Conservation (phyloP, 2,888 invertebrate genomes). For the Caradrina clavipalpis region DNA sequence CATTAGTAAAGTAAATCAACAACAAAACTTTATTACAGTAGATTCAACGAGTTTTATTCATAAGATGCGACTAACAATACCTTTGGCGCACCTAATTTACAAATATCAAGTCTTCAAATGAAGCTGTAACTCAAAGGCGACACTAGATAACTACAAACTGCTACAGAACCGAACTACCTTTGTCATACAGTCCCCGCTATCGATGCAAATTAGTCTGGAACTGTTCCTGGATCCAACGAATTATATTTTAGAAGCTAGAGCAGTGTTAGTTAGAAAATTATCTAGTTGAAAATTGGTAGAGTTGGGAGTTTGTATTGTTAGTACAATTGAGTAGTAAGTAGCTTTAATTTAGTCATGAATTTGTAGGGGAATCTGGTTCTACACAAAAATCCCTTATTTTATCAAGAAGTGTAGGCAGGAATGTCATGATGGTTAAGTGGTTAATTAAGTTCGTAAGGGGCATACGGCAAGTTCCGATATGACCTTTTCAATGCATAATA, state of each 20-base stretch:
- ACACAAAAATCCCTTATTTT: too few relatives aligned
- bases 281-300: constrained; percentile 16
- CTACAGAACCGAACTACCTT: constrained; percentile 34
- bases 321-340: not conserved
- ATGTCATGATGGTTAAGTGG: too few relatives aligned
- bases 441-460: too few relatives aligned
- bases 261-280: constrained; percentile 25
- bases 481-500: too few relatives aligned
- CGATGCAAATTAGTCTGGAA: constrained; percentile 60
- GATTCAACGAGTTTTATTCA: constrained; percentile 1
- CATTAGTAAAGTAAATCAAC: too few relatives aligned
- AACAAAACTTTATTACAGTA: too few relatives aligned
- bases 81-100: not conserved
- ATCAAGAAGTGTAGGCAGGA: too few relatives aligned
- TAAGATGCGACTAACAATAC: constrained; percentile 4
- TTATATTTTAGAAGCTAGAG: constrained; percentile 27
- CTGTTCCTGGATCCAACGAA: constrained; percentile 43
- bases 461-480: too few relatives aligned
- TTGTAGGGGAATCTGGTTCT: too few relatives aligned
- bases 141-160: constrained; percentile 42
- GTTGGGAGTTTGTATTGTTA: constrained; percentile 11
- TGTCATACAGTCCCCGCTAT: constrained; percentile 35
- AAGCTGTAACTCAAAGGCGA: constrained; percentile 39
- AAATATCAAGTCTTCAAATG: constrained; percentile 36
- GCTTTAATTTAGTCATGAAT: too few relatives aligned